These are phyloP conservation scores for Rhagophthalmus giganteus DNA, from an alignment of 2,888 invertebrate genomes.

Conservation along the genomic window DNA sequence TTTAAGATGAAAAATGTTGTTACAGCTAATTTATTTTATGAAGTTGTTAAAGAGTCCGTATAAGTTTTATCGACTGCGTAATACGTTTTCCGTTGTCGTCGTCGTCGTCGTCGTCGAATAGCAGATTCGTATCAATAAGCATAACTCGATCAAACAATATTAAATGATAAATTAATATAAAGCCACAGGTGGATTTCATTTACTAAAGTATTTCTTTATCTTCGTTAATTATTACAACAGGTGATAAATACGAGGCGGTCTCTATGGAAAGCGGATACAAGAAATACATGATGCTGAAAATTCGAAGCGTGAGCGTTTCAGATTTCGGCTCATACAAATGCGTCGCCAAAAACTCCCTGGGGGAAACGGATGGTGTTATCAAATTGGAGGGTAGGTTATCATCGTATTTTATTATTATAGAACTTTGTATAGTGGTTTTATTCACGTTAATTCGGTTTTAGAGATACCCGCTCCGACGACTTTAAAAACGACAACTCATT, in stretches of 20 bases:
- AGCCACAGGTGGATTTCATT: too few relatives aligned
- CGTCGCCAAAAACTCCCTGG: constrained; percentile 88
- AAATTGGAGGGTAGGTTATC: constrained; percentile 77
- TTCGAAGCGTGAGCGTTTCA: constrained; percentile 73
- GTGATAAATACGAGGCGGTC: constrained; percentile 85
- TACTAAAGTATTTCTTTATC: not conserved
- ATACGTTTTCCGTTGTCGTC: too few relatives aligned
- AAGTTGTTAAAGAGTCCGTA: too few relatives aligned
- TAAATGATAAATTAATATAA: too few relatives aligned
- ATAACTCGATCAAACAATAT: too few relatives aligned
- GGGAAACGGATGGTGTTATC: constrained; percentile 87
- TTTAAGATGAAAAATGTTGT: too few relatives aligned
- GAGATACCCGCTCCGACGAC: constrained; percentile 87
- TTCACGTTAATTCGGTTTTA: constrained; percentile 54
- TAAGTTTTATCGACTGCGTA: too few relatives aligned
- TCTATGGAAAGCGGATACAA: constrained; percentile 84
- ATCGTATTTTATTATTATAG: constrained; percentile 17
- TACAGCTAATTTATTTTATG: too few relatives aligned
- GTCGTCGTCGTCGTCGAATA: too few relatives aligned
- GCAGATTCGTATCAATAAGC: too few relatives aligned
- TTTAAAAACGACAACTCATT: constrained; percentile 64
- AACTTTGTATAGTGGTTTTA: constrained; percentile 28
- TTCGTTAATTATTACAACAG: constrained; percentile 54
- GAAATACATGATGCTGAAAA: constrained; percentile 89
- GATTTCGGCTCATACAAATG: constrained; percentile 90